These are phyloP conservation scores for Picathartes gymnocephalus DNA, from an alignment of 2,113 vertebrate species.

Conservation along the genomic window DNA sequence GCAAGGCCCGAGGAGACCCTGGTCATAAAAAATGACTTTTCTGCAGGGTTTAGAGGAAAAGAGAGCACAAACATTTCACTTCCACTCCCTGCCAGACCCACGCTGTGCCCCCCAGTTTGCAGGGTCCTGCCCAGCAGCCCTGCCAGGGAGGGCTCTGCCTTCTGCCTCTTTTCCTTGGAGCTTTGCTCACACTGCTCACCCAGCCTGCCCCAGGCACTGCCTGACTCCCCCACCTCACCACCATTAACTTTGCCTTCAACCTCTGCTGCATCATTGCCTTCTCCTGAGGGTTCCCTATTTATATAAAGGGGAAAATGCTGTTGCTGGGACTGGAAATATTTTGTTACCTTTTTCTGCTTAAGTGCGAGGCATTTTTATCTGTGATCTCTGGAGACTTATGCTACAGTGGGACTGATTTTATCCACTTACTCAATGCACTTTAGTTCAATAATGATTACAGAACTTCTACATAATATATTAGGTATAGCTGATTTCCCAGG, in stretches of 20 bases:
- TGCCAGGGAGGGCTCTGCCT: neutral
- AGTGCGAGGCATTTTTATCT: slow-evolving; percentile 68
- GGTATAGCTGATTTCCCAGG: slow-evolving; percentile 65
- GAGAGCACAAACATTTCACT: neutral
- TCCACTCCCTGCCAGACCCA: neutral
- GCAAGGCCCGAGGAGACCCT: neutral
- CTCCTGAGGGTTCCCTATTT: slow-evolving; percentile 73
- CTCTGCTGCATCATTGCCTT: slow-evolving; percentile 48
- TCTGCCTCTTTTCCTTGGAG: neutral
- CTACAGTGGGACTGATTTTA: slow-evolving; percentile 73
- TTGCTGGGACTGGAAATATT: slow-evolving; percentile 73
- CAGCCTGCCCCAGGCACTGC: neutral
- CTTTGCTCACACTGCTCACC: neutral
- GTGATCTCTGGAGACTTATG: slow-evolving; percentile 71
- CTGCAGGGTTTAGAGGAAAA: neutral
- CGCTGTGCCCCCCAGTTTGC: neutral
- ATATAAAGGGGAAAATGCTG: slow-evolving; percentile 63
- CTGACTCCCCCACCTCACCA: neutral
- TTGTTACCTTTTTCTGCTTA: slow-evolving; percentile 65
- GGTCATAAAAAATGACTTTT: neutral
- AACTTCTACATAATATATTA: slow-evolving; percentile 74
- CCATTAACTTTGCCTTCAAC: slow-evolving; percentile 25
- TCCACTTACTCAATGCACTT: slow-evolving; percentile 72
- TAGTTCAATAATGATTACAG: slow-evolving; percentile 69
- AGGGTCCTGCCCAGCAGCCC: neutral